Percentiles rank a stretch among this genome's conserved stretches.
Evolutionary conservation across 2,888 invertebrate genomes (phyloP).

Genomic region (Ornithoptera alexandrae): DNA sequence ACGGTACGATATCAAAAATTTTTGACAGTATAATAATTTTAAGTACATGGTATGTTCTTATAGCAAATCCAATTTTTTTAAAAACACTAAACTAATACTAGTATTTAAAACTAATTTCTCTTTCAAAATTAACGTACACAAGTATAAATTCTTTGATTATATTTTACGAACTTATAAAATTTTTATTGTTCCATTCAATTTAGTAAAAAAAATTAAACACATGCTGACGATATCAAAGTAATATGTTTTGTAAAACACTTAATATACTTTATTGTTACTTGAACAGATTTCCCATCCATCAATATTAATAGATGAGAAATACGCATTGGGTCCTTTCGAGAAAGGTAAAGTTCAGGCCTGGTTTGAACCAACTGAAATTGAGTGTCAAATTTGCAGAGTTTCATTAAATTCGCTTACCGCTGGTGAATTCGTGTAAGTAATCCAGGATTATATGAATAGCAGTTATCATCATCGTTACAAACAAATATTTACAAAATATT

Average conservation of each 20-base stretch:
- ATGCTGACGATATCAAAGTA: too few species aligned
- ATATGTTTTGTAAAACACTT: not conserved
- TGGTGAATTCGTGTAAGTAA: slow-evolving; percentile 68
- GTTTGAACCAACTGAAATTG: slow-evolving; percentile 67
- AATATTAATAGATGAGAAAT: slow-evolving; percentile 54
- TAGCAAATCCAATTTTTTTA: too few species aligned
- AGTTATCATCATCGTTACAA: not conserved
- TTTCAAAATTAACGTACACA: too few species aligned
- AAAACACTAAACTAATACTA: too few species aligned
- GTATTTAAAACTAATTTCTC: too few species aligned
- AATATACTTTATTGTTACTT: not conserved
- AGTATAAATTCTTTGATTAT: too few species aligned
- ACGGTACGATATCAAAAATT: slow-evolving; percentile 45
- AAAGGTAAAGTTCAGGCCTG: slow-evolving; percentile 65
- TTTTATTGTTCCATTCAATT: too few species aligned
- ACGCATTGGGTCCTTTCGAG: slow-evolving; percentile 53
- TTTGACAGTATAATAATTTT: not conserved
- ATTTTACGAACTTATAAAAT: too few species aligned
- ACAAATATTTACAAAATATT: not conserved
- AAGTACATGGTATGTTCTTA: too few species aligned
- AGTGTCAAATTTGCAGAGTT: slow-evolving; percentile 55
- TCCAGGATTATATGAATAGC: not conserved
- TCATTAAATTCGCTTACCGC: slow-evolving; percentile 59
- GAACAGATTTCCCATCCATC: slow-evolving; percentile 60
- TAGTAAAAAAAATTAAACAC: too few species aligned